Base-by-base conservation (phyloP, 1,140 invertebrate genomes). In the Anastatus disparis region DNA sequence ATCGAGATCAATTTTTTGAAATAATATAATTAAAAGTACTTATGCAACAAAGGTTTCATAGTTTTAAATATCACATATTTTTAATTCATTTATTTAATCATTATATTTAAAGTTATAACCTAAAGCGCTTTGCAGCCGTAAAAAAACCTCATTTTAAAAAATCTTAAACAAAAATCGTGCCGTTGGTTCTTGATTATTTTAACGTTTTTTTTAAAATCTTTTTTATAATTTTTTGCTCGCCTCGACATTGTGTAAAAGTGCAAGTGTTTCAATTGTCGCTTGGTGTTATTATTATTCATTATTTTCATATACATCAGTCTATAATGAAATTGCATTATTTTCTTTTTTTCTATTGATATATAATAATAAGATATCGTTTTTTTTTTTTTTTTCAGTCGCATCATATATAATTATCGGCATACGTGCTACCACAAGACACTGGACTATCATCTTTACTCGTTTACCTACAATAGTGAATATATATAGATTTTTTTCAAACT, bases 221-320 rank as follows among this genome's bases (percentile, higher is more conserved):
- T n/a, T n/a, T n/a, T n/a, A n/a, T n/a, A n/a, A n/a, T 46, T 20
- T 26, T 35, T 52, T 61, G 50, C 44, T 61, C 66, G 42, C 24
- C 53, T 50, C 40, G n/a, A 31, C 42, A 50, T 26, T 48, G 35
- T 26, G 22, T 38, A 27, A 53, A 29, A 35, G 55, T 68, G 55
- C 55, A 59, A 58, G 12, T 58, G 17, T 55, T 40, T 2, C n/a
- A n/a, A 69, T 24, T 63, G 35, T 48, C 50, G 17, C 17, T 77
- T 77, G 77, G 78, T 79, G 77, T 80, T 80, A 31, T 79, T 72
- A 74, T 75, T 76, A 74, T 76, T 75, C 74, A 74, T 75, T 76
- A 74, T 76, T 75, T 75, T 78, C 44, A 40, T 68, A 20, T 68
- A 48, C 27, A 79, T 81, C 79, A 81, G 79, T 81, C 80, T 80